Evolutionary conservation across 2,888 invertebrate species (phyloP).

Genomic region (Fissipunctia ypsillon): DNA sequence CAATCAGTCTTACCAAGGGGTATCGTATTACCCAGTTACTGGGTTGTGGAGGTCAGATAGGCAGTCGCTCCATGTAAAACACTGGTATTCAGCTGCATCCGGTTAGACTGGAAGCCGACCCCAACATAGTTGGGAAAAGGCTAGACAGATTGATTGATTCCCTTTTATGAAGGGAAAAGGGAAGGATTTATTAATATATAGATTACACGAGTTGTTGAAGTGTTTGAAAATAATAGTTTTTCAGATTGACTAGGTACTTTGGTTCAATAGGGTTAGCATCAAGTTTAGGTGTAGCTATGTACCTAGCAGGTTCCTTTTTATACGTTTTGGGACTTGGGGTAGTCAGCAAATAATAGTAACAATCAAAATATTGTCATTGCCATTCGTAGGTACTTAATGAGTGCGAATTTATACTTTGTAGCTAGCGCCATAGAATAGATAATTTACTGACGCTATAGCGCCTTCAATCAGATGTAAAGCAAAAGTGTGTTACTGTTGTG

Average conservation of each 20-base stretch:
- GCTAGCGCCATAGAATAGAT: neutral
- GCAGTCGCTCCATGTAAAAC: too few species aligned
- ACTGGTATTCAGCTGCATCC: too few species aligned
- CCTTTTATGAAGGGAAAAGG: too few species aligned
- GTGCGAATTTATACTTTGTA: neutral
- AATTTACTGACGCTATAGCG: neutral
- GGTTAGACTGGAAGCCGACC: too few species aligned
- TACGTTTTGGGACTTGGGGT: neutral
- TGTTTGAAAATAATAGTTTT: neutral
- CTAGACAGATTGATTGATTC: too few species aligned
- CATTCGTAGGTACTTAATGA: neutral
- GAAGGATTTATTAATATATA: too few species aligned
- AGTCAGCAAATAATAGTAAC: neutral
- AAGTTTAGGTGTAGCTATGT: neutral
- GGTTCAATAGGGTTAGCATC: neutral
- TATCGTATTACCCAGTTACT: too few species aligned
- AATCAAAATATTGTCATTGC: neutral
- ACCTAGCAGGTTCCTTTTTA: neutral
- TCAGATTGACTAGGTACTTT: neutral
- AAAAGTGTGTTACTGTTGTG: neutral
- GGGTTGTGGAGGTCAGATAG: too few species aligned
- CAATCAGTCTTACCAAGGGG: too few species aligned
- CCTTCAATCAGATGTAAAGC: conserved; percentile 16
- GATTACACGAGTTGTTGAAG: too few species aligned
- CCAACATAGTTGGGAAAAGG: too few species aligned